Evolutionary conservation across 2,113 vertebrate species (phyloP).

Genomic region (Gallinago paraguaiae): DNA sequence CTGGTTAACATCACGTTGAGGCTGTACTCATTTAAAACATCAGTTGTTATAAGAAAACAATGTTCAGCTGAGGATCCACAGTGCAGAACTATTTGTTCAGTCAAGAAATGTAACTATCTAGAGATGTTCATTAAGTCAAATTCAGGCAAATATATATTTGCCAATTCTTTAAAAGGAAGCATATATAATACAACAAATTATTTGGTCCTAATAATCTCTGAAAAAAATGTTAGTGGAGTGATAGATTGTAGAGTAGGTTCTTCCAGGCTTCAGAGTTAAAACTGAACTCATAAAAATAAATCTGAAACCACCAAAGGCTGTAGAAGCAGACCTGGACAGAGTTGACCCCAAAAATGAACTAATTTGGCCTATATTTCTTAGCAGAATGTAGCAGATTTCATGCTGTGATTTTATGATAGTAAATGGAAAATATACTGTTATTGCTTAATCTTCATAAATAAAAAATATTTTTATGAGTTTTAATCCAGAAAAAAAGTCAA

Average conservation of each 20-base stretch:
- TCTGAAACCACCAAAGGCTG: not conserved
- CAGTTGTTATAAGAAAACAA: constrained; percentile 18
- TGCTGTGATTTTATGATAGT: constrained; percentile 38
- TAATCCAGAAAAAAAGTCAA: constrained; percentile 25
- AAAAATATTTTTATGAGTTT: constrained; percentile 47
- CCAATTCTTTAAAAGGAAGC: not conserved
- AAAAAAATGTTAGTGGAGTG: not conserved
- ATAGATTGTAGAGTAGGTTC: not conserved
- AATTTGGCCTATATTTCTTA: not conserved
- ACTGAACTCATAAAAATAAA: not conserved
- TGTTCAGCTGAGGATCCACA: not conserved
- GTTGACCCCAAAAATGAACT: not conserved
- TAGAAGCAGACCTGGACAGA: not conserved
- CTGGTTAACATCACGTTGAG: constrained; percentile 56
- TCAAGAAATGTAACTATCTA: not conserved
- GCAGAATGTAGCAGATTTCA: not conserved
- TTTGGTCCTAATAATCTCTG: not conserved
- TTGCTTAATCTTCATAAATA: constrained; percentile 52
- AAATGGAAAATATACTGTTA: constrained; percentile 39
- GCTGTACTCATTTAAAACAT: constrained; percentile 29
- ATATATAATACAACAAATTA: not conserved
- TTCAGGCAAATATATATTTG: not conserved
- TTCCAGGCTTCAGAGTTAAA: constrained; percentile 15
- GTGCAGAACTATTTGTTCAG: constrained; percentile 23
- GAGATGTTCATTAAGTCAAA: constrained; percentile 31